Evolutionary conservation across 1,140 invertebrate species (phyloP).

Genomic region (Pissodes strobi): DNA sequence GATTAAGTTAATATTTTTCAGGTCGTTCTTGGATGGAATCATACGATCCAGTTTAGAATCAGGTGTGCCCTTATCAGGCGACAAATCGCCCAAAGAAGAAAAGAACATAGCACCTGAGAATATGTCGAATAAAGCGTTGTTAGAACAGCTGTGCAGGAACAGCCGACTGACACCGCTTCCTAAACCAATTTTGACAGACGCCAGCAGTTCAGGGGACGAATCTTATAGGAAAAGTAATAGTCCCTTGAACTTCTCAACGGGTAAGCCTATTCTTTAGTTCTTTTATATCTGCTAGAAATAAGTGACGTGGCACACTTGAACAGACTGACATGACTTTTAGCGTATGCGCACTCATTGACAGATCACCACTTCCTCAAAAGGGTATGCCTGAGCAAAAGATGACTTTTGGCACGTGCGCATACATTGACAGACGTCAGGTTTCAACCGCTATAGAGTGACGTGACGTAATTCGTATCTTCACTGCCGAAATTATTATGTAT

Average conservation of each 20-base stretch:
- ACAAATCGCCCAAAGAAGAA: slow-evolving; percentile 49
- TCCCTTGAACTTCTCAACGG: slow-evolving; percentile 48
- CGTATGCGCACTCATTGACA: no score
- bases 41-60: slow-evolving; percentile 78
- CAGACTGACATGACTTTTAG: no score
- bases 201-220: slow-evolving; percentile 51
- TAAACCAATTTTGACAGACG: slow-evolving; percentile 49
- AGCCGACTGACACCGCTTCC: slow-evolving; percentile 63
- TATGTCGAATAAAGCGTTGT: slow-evolving; percentile 66
- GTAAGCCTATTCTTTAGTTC: slow-evolving; percentile 13
- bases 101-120: slow-evolving; percentile 56
- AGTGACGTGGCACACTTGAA: no score
- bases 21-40: slow-evolving; percentile 73
- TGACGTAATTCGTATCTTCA: no score
- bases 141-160: slow-evolving; percentile 73
- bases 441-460: no score
- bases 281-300: no score
- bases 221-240: slow-evolving; percentile 48
- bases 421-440: no score
- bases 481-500: background rate
- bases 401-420: no score
- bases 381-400: no score
- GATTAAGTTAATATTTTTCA: slow-evolving; percentile 1
- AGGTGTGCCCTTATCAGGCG: slow-evolving; percentile 55
- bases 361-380: no score